Percentiles rank a stretch among this genome's conserved stretches.
Evolutionary conservation across 2,797 vertebrate genomes (phyloP).

Genomic region (Craterocephalus amniculus): DNA sequence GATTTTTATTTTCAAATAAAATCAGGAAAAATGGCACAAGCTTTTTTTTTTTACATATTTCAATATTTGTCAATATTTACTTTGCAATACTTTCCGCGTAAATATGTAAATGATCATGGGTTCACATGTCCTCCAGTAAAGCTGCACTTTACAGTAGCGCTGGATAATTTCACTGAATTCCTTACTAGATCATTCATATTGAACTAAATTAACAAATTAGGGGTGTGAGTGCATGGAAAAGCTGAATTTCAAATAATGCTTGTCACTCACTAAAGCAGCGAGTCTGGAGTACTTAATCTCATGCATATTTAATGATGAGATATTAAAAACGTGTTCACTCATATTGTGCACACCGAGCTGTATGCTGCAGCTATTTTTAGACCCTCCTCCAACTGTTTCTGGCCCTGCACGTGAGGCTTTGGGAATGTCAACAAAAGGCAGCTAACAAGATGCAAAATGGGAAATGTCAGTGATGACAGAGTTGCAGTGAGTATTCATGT

Average conservation of each 20-base stretch:
- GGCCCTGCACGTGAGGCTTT: slow-evolving; percentile 74
- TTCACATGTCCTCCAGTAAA: slow-evolving; percentile 30
- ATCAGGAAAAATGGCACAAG: too few species aligned
- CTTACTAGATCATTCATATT: slow-evolving; percentile 3
- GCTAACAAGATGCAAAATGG: slow-evolving; percentile 73
- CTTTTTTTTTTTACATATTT: too few species aligned
- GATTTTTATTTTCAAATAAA: neutral
- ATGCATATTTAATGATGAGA: slow-evolving; percentile 75
- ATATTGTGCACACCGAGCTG: slow-evolving; percentile 62
- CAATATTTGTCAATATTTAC: neutral
- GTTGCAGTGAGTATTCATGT: slow-evolving; percentile 53
- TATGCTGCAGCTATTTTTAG: slow-evolving; percentile 73
- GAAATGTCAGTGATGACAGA: slow-evolving; percentile 78
- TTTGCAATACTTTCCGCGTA: too few species aligned
- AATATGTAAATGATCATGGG: too few species aligned
- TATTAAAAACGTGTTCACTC: slow-evolving; percentile 78
- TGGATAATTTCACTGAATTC: too few species aligned
- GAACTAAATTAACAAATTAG: slow-evolving; percentile 38
- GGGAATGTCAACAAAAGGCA: slow-evolving; percentile 77
- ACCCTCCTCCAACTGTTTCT: slow-evolving; percentile 70
- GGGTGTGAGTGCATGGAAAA: slow-evolving; percentile 13
- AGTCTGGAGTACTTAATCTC: slow-evolving; percentile 72
- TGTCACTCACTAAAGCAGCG: slow-evolving; percentile 65
- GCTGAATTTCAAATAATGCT: slow-evolving; percentile 68
- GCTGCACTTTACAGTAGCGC: neutral